Evolutionary conservation across 2,797 vertebrate species (phyloP), one percentile per base, ranked within the genome.

Genomic region (Astyanax mexicanus): DNA sequence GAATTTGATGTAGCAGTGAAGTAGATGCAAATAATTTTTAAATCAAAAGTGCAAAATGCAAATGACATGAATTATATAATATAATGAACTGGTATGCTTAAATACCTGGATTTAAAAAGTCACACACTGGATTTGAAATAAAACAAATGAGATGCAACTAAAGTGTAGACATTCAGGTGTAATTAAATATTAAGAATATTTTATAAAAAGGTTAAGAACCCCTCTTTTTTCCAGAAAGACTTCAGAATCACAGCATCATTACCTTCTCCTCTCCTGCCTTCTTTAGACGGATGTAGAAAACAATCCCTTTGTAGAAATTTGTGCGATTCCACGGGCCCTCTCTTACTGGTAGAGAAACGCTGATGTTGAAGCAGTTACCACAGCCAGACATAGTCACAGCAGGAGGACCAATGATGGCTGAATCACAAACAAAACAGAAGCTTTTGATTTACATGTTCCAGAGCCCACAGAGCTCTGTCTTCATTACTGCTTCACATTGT

Each of bases 371-470:
- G 70, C 79, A 89, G 32, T 74, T 65, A 6, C 84, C 89, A 78
- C 83, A 87, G 71, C 87, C 88, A 23, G 52, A 44, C 68, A 92
- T 57, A 7, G 75, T 75, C 1, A 91, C 1, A 0, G 3, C 0
- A 1, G 90, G 88, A 40, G 88, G 80, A 54, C 75, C 80, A n/a
- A 93, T 83, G 55, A 3, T 54, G 9, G 88, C 92, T 93, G n/a
- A 19, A 65, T 4, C 51, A 79, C 21, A 75, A 35, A 45, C 19
- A n/a, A 12, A 74, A 6, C 29, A 42, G 17, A 8, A 40, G 29
- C 1, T n/a, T 55, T 15, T 1, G 21, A 10, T 23, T 57, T 38
- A 32, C 2, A 45, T 27, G 6, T 13, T 61, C 2, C 3, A 17
- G 3, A 3, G 32, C 37, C 4, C 3, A 55, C 21, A 13, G 23